A percentile compares a stretch with the other conserved stretches of the same genome.
phyloP scores from a whole-genome alignment of 2,113 vertebrate species.

The Archilochus colubris region DNA sequence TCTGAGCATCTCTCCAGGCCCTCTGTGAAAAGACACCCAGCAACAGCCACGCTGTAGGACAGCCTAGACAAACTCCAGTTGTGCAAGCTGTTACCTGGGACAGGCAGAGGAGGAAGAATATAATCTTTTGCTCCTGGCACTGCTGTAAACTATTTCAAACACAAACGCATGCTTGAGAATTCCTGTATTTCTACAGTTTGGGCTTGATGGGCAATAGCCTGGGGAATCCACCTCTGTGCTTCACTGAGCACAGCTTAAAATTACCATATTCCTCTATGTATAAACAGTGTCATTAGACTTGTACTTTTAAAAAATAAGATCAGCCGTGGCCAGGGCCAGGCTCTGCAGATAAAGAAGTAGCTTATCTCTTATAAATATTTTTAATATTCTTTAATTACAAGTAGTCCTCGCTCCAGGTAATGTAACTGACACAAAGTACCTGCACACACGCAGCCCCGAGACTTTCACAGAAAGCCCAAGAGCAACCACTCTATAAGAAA shows the following conservation, averaged over 20 bases:
- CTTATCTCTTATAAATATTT: conserved; percentile 79
- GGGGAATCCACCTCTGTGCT: background rate
- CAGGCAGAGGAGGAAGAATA: background rate
- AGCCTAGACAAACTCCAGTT: background rate
- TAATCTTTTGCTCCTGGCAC: background rate
- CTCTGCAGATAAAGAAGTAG: conserved; percentile 76
- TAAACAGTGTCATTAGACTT: conserved; percentile 71
- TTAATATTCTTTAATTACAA: conserved; percentile 75
- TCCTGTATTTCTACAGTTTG: background rate
- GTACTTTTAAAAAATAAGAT: conserved; percentile 74
- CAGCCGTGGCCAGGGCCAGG: conserved; percentile 64
- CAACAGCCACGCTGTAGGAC: accelerated
- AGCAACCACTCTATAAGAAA: conserved; percentile 78
- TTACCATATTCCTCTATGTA: background rate
- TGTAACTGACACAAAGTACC: conserved; percentile 74
- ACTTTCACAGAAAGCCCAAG: conserved; percentile 97
- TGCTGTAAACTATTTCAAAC: background rate
- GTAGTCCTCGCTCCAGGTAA: conserved; percentile 74
- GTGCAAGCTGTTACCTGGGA: background rate
- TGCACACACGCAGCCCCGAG: conserved; percentile 73
- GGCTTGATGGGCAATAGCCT: background rate
- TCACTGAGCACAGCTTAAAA: background rate
- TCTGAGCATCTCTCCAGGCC: background rate
- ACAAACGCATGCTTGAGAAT: background rate
- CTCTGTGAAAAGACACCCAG: background rate